phyloP scores from a whole-genome alignment of 2,113 vertebrate species.

The Pandion haliaetus region DNA sequence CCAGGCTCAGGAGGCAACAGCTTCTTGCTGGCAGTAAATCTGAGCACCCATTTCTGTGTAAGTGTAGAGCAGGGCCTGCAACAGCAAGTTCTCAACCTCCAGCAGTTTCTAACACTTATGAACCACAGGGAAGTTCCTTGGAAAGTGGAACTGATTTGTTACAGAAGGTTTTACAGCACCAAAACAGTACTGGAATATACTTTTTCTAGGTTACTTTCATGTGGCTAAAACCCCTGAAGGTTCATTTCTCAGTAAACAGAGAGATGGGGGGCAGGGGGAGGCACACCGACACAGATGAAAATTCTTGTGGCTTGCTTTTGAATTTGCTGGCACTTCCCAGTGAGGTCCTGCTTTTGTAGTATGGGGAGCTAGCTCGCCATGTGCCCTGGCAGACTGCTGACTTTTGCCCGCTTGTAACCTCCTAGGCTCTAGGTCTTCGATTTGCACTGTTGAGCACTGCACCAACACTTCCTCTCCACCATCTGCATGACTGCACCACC shows the following conservation, averaged over 20 bases:
- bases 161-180: background rate
- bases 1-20: background rate
- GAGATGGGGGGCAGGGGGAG: background rate
- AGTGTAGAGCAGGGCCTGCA: background rate
- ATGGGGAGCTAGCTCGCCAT: background rate
- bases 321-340: background rate
- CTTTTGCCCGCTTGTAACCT: background rate
- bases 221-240: conserved; percentile 19
- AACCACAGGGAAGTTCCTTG: background rate
- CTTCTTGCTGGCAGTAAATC: background rate
- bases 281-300: conserved; percentile 19
- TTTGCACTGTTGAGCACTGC: background rate
- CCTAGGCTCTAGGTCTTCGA: background rate
- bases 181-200: background rate
- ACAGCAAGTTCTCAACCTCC: conserved; percentile 1
- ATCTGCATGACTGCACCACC: background rate
- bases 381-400: background rate
- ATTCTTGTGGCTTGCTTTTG: conserved; percentile 50
- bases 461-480: background rate
- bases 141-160: conserved; percentile 2
- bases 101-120: background rate
- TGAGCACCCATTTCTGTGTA: background rate
- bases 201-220: conserved; percentile 37
- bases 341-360: background rate
- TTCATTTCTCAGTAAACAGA: conserved; percentile 23